Evolutionary conservation across 2,113 vertebrate genomes (phyloP), one percentile per base, ranked within the genome.

Genomic region (Quiscalus mexicanus): DNA sequence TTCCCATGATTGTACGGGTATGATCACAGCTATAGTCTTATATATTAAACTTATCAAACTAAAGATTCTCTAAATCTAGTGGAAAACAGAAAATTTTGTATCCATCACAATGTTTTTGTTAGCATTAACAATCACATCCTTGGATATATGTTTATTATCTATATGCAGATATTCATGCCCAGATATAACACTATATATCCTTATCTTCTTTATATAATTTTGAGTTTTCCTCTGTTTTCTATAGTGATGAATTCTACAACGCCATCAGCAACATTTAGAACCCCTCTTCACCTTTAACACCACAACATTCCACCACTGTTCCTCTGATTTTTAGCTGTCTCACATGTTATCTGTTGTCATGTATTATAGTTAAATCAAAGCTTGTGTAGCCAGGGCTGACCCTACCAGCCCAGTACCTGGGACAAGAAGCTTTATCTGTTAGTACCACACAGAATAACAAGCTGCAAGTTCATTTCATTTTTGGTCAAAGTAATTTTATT

Each of bases 341-440:
- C 73, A 47, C 1, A 4, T 31, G 7, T 41, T 65, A 18, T 49
- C 23, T 83, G 12, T 70, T 55, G 8, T 39, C 13, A 52, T 90
- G 30, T 12, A 50, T 4, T 59, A 31, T 1, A 59, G 14, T 62
- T 68, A 74, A 50, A 87, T n/a, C 28, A 83, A 69, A 52, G n/a
- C 6, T 35, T 2, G 0, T 49, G 28, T 55, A 42, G 7, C 12
- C 8, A 3, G 15, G 25, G 14, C 28, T 81, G 59, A 58, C 30
- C 10, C 27, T 23, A 41, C 7, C 35, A 73, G 35, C 24, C 21
- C 52, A 18, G 9, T 9, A 6, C 27, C 20, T 23, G 35, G 8
- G 18, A 74, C 11, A 30, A 74, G 33, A 50, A 41, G 17, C 18
- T 89, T 62, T 39, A 42, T 30, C 30, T 11, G 1, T 69, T 52